Percentiles rank a stretch among this genome's conserved stretches.
phyloP scores from a whole-genome alignment of 2,888 invertebrate species.

The Sylvicola cinctus region DNA sequence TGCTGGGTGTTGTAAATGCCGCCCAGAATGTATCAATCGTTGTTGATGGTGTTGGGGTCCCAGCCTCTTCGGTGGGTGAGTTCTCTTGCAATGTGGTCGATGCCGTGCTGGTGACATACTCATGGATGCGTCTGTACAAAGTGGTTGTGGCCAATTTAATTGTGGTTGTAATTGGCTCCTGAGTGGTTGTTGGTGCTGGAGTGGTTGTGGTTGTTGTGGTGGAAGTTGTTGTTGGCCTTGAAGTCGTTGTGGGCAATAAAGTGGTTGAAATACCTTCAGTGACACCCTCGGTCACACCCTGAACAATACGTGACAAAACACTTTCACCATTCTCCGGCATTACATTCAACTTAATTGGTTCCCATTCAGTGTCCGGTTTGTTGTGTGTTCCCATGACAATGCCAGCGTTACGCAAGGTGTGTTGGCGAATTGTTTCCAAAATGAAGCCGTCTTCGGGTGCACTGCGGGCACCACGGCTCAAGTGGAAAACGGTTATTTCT shows the following conservation, averaged over 20 bases:
- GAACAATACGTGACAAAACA: slow-evolving; percentile 22
- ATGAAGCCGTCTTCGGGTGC: slow-evolving; percentile 33
- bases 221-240: slow-evolving; percentile 18
- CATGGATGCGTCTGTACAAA: slow-evolving; percentile 4
- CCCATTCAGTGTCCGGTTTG: slow-evolving; percentile 22
- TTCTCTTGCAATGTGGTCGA: slow-evolving; percentile 7
- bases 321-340: slow-evolving; percentile 3
- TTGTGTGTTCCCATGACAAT: slow-evolving; percentile 39
- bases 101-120: slow-evolving; percentile 7
- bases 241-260: slow-evolving; percentile 17
- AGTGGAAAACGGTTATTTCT: slow-evolving; percentile 63
- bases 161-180: slow-evolving; percentile 16
- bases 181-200: slow-evolving; percentile 17
- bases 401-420: slow-evolving; percentile 54
- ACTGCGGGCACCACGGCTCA: slow-evolving; percentile 18
- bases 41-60: slow-evolving; percentile 4
- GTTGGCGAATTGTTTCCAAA: slow-evolving; percentile 43
- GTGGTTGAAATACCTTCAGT: slow-evolving; percentile 21
- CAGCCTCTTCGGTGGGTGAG: not conserved
- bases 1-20: slow-evolving; percentile 11
- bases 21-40: slow-evolving; percentile 15
- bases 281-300: slow-evolving; percentile 19
- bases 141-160: slow-evolving; percentile 13
- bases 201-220: slow-evolving; percentile 15
- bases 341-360: slow-evolving; percentile 17